Base-by-base conservation (phyloP, 2,113 vertebrate species). In the Dicrurus megarhynchus region DNA sequence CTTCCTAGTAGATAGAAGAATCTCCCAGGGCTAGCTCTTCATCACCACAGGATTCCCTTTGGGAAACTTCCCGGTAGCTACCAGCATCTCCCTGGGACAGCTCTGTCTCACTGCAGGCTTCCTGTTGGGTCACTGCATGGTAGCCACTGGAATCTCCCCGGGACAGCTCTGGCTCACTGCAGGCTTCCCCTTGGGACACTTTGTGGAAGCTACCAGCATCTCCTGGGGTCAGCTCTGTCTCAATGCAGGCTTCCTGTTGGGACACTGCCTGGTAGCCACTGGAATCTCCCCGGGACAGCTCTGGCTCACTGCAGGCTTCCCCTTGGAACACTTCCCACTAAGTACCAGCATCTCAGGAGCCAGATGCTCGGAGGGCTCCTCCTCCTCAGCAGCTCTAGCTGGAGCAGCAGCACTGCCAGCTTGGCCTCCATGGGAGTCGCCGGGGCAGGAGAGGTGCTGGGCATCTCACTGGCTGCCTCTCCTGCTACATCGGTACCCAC, bases 361-460 rank as follows among this genome's bases (percentile, higher is more conserved):
- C 6, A 30, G 20, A 35, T 42, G 33, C 5, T 47, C 3, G 4
- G n/a, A 27, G 6, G 20, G 6, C 11, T 59, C 11, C 24, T 75
- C 9, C 24, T 35, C 10, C 26, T 46, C 53, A 57, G 71, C 41
- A 35, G 26, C 26, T 59, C 14, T 11, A 37, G 33, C 70, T 0
- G 1, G 23, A 32, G n/a, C 12, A 47, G 46, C 44, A 49, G 56
- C 16, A 39, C 57, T 60, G 44, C n/a, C 2, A 1, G 21, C n/a
- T 26, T 0, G 0, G 12, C 12, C n/a, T 39, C 27, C 7, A 26
- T 22, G 11, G 41, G 55, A 35, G 33, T 35, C 3, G 14, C 33
- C 0, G 0, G 33, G 33, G 11, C 11, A 59, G 33, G 24, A 57
- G 14, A 57, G 18, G 15, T 9, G 8, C 55, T 42, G 67, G 32